Evolutionary conservation across 2,888 invertebrate genomes (phyloP), one percentile per base, ranked within the genome.

Genomic region (Heteromyza rotundicornis): DNA sequence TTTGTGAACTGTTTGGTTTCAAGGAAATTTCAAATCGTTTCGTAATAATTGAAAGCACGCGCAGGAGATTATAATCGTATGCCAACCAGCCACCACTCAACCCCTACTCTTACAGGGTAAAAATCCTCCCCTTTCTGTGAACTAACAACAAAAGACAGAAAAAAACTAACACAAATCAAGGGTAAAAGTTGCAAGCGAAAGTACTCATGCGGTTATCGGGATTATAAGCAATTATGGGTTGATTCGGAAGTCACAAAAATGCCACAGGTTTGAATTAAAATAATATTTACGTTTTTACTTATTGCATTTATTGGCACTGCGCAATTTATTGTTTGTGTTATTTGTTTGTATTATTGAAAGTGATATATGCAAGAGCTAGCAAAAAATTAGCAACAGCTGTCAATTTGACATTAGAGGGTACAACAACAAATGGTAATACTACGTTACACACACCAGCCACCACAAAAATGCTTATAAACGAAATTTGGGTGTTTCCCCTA

Each of bases 31-130:
- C 16, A 69, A 71, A 71, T 70, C 70, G 66, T 66, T 64, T 65
- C 62, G 61, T 62, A 66, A 70, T 73, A 75, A 73, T 73, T 73
- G 75, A 70, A 70, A 73, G 73, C 73, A 73, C 73, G 73, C 74
- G 72, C 68, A 59, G 49, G 44, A 72, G 72, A 73, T 73, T 73
- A 72, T 69, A 70, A 17, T 27, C 5, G 5, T 8, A 40, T 12
- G 14, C 5, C n/a, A n/a, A n/a, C n/a, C n/a, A n/a, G n/a, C n/a
- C n/a, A n/a, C n/a, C n/a, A n/a, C n/a, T n/a, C n/a, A n/a, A n/a
- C n/a, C n/a, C n/a, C n/a, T n/a, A n/a, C n/a, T n/a, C n/a, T n/a
- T n/a, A n/a, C n/a, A n/a, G n/a, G n/a, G n/a, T n/a, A 27, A 27
- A 27, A 27, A 27, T 27, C 27, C 27, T 7, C 27, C 27, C 27